Evolutionary conservation across 2,888 invertebrate species (phyloP).

Genomic region (Salticus scenicus): DNA sequence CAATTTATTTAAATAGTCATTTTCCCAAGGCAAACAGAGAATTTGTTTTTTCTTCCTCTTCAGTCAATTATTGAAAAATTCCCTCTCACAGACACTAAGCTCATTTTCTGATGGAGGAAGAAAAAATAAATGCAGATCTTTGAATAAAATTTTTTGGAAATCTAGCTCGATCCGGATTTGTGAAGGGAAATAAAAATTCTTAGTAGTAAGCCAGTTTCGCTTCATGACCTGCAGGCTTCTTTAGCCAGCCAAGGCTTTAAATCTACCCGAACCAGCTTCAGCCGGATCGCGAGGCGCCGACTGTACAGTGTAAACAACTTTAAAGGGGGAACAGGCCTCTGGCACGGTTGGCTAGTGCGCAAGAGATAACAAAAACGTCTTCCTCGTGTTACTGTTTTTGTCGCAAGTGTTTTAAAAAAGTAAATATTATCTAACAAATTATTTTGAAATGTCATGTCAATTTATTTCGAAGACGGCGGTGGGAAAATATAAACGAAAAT

Average conservation of each 20-base stretch:
- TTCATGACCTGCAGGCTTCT: conserved; percentile 3
- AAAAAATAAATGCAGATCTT: background rate
- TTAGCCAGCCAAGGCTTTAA: conserved; percentile 34
- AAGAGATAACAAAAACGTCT: background rate
- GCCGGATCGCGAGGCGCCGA: conserved; percentile 54
- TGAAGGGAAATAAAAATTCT: background rate
- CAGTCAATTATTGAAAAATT: too few species aligned
- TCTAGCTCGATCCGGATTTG: background rate
- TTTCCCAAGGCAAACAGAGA: too few species aligned
- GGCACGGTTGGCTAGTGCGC: background rate
- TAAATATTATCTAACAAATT: too few species aligned
- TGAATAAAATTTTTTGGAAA: background rate
- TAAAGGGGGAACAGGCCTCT: background rate
- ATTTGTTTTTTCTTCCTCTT: too few species aligned
- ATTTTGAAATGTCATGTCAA: too few species aligned
- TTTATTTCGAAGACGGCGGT: too few species aligned
- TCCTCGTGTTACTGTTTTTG: background rate
- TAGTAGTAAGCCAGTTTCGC: background rate
- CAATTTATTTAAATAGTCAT: too few species aligned
- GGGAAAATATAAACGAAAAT: too few species aligned
- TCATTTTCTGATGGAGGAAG: too few species aligned
- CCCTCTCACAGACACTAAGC: too few species aligned
- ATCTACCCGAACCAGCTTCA: conserved; percentile 46
- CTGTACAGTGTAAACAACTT: background rate
- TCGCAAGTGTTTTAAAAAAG: too few species aligned